Percentiles rank a stretch among this genome's conserved stretches.
These are phyloP conservation scores for Tetrax tetrax DNA, from an alignment of 2,113 vertebrate species.

Conservation along the genomic window DNA sequence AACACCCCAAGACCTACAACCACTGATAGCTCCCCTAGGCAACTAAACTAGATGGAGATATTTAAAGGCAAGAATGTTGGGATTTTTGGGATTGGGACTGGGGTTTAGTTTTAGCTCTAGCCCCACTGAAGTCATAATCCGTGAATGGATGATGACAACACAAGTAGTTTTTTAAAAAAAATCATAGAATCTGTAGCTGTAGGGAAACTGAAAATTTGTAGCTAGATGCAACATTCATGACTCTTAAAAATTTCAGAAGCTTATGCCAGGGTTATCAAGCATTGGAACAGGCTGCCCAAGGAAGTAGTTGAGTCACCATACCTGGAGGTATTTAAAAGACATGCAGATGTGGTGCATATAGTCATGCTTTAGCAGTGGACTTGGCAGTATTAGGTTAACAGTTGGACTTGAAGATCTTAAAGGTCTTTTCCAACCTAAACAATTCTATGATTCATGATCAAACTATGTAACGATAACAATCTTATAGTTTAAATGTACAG, in stretches of 20 bases:
- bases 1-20: not conserved
- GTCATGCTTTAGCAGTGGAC: too few species aligned
- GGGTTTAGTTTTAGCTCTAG: not conserved
- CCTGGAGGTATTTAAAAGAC: too few species aligned
- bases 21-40: fast-evolving
- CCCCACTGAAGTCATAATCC: not conserved
- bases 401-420: too few species aligned
- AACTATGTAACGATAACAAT: not conserved
- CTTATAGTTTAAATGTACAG: not conserved
- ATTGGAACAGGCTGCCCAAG: too few species aligned
- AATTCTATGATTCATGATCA: not conserved
- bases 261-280: not conserved
- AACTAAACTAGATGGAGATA: not conserved
- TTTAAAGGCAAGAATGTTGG: not conserved
- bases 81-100: not conserved
- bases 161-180: not conserved
- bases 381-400: too few species aligned
- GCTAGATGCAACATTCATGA: not conserved
- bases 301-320: too few species aligned
- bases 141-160: not conserved
- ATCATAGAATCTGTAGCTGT: not conserved
- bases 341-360: too few species aligned
- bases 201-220: not conserved
- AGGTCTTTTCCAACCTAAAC: too few species aligned
- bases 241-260: not conserved